Conservation (phyloP, 2,888 invertebrate genomes). For the Buathra laborator region DNA sequence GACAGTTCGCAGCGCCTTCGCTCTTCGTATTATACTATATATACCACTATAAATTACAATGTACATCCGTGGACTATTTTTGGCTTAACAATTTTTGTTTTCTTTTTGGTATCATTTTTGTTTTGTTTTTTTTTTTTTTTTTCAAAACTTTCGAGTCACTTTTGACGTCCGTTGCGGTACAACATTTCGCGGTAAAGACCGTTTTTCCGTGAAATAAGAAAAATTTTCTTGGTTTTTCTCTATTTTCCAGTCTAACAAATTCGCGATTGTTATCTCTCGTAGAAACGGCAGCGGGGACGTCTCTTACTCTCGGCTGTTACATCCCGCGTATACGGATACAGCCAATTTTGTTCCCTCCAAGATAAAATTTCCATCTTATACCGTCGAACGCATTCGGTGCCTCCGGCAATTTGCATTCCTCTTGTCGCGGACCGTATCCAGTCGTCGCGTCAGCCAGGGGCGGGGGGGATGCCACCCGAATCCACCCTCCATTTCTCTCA, state of each 20-base stretch:
- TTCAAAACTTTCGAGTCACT: neutral
- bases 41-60: slow-evolving; percentile 16
- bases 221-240: neutral
- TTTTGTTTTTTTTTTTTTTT: neutral
- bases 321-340: neutral
- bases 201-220: neutral
- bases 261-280: slow-evolving; percentile 11
- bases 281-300: neutral
- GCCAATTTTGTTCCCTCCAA: slow-evolving; percentile 46
- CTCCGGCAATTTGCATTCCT: slow-evolving; percentile 42
- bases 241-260: neutral
- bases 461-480: slow-evolving; percentile 13
- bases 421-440: slow-evolving; percentile 11
- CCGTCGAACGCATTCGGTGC: slow-evolving; percentile 31
- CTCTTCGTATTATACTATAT: slow-evolving; percentile 8
- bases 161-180: neutral
- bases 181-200: neutral
- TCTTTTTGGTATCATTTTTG: neutral
- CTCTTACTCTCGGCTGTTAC: neutral
- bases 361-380: slow-evolving; percentile 52
- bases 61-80: slow-evolving; percentile 16
- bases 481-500: neutral
- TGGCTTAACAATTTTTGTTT: slow-evolving; percentile 23
- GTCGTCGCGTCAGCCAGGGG: neutral
- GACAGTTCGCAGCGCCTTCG: neutral